Percentiles rank a stretch among this genome's conserved stretches.
Conservation (phyloP, 2,888 invertebrate genomes). For the Hipparchia semele region DNA sequence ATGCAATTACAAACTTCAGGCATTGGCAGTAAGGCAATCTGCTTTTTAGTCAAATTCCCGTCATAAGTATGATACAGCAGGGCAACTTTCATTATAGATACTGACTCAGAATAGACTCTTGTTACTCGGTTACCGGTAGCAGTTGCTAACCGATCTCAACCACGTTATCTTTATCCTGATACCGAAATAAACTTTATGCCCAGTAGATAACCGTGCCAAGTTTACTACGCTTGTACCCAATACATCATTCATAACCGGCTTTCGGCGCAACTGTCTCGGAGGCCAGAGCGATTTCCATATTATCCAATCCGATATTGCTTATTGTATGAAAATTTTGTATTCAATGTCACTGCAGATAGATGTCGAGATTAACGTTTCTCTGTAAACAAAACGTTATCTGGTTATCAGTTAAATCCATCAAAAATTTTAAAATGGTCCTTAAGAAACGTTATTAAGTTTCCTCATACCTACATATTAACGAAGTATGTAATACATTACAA, state of each 20-base stretch:
- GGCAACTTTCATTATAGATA: too few species aligned
- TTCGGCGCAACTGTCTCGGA: conserved; percentile 49
- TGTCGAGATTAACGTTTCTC: neutral
- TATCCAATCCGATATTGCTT: conserved; percentile 5
- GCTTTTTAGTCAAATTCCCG: too few species aligned
- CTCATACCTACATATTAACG: neutral
- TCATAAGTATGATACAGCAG: too few species aligned
- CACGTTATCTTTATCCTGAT: conserved; percentile 29
- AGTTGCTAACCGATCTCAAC: neutral
- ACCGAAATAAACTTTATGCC: conserved; percentile 32
- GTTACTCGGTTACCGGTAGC: neutral
- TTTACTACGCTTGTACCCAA: conserved; percentile 61
- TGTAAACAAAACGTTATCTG: neutral
- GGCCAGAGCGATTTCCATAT: conserved; percentile 1
- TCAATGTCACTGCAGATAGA: neutral
- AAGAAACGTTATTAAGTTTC: neutral
- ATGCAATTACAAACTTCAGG: too few species aligned
- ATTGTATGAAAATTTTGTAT: conserved; percentile 17
- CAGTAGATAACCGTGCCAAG: conserved; percentile 38
- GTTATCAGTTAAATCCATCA: neutral
- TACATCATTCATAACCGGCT: conserved; percentile 48
- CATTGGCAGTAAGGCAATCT: too few species aligned
- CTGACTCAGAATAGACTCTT: neutral
- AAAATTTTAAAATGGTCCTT: neutral
- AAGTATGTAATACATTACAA: too few species aligned